A percentile compares a stretch with the other conserved stretches of the same genome.
These are phyloP conservation scores for Danio kyathit DNA, from an alignment of 2,797 vertebrate species.

Conservation along the genomic window DNA sequence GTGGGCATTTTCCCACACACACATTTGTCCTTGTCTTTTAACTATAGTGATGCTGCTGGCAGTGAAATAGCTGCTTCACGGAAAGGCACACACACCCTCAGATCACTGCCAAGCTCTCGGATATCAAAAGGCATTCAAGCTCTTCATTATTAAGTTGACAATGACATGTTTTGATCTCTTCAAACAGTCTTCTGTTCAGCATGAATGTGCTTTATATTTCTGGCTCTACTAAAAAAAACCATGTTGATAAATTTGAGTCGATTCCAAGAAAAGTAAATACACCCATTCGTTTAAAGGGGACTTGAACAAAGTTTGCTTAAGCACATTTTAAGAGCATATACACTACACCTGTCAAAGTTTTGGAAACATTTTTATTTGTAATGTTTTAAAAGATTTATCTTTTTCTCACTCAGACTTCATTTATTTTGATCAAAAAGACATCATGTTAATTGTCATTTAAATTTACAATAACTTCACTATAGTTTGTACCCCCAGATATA, in stretches of 20 bases:
- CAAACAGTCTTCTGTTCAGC: background rate
- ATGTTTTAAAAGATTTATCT: too few relatives aligned
- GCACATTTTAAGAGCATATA: background rate
- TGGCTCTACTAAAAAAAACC: background rate
- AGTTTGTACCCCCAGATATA: too few relatives aligned
- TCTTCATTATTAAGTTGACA: slow-evolving; percentile 32
- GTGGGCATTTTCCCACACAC: too few relatives aligned
- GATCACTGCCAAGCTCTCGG: background rate
- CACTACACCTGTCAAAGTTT: too few relatives aligned
- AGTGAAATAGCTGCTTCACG: background rate
- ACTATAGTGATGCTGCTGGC: slow-evolving; percentile 1
- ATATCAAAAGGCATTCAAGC: background rate
- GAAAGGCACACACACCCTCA: slow-evolving; percentile 24
- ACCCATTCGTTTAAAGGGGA: background rate
- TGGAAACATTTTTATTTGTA: too few relatives aligned
- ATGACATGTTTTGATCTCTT: slow-evolving; percentile 16
- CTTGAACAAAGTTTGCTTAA: background rate
- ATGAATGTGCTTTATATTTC: background rate
- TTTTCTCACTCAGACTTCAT: too few relatives aligned
- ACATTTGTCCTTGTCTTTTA: background rate
- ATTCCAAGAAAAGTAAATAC: background rate
- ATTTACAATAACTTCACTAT: too few relatives aligned
- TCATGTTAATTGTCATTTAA: too few relatives aligned
- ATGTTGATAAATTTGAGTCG: too few relatives aligned
- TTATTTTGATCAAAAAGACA: too few relatives aligned